Base-by-base conservation (phyloP, 2,113 vertebrate genomes). In the Pterocles burchelli region DNA sequence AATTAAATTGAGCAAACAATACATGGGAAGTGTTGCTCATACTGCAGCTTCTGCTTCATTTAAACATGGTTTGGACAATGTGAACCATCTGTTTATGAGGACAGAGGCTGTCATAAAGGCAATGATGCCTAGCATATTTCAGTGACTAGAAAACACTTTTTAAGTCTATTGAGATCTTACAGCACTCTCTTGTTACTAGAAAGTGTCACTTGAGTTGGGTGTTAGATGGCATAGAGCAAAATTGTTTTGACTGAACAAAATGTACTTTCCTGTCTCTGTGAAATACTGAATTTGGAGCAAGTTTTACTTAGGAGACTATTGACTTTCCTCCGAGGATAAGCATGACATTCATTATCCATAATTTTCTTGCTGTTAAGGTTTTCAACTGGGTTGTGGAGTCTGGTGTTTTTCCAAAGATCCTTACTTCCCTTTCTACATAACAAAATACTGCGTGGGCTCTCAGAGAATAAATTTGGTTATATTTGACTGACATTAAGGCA, bases 111-210 rank as follows among this genome's bases (percentile, higher is more conserved):
- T 7, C 36, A 9, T 16, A n/a, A 74, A 55, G 72, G 59, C 62
- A 57, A 3, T 1, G 8, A 26, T 52, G 58, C 71, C 52, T 13
- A 10, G 20, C 11, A 10, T 2, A 43, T 72, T 18, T 70, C 28
- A 33, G 68, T n/a, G 43, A 63, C 43, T 7, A 73, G n/a, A 36
- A 19, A 33, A 48, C 14, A 2, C 28, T 62, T 78, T 31, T 48
- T 59, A 24, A 9, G n/a, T 18, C 63, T 59, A 1, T 22, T 0
- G 0, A 62, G 77, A 67, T 10, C 48, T 67, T n/a, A 25, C 25
- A 51, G 49, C 29, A n/a, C n/a, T 41, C 45, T 80, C 68, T 25
- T 26, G 4, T 38, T 58, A 48, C 24, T 21, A 21, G 19, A 22
- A 38, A 25, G 48, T 45, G 48, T 48, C 1, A 1, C 49, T 61